Percentiles rank a stretch among this genome's conserved stretches.
phyloP scores from a whole-genome alignment of 2,888 invertebrate genomes.

The Syrphus vitripennis region DNA sequence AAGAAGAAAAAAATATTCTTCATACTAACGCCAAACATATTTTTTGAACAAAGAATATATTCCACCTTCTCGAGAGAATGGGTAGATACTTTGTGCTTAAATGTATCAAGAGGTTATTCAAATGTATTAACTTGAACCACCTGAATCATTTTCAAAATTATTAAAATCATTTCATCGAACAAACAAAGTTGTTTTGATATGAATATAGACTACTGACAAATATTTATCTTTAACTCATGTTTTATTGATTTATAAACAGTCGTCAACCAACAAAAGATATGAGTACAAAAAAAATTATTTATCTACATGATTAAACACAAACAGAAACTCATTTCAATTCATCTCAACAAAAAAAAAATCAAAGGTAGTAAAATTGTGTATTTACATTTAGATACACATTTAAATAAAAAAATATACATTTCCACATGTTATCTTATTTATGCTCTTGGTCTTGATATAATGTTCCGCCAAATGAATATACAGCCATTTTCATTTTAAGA shows the following conservation, averaged over 20 bases:
- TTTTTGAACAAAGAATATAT: no score
- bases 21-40: no score
- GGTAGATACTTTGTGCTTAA: background rate
- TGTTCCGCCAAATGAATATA: background rate
- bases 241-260: constrained; percentile 2
- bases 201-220: background rate
- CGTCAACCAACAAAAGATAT: background rate
- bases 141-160: background rate
- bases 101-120: background rate
- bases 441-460: background rate
- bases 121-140: background rate
- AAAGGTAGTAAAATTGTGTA: background rate
- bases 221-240: background rate
- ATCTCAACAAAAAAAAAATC: constrained; percentile 1
- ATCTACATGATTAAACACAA: background rate
- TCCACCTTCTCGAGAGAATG: no score
- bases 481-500: background rate
- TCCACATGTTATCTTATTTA: background rate
- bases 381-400: background rate
- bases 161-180: background rate
- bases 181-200: background rate
- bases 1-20: no score
- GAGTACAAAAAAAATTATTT: background rate
- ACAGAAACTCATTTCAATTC: background rate
- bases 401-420: background rate